These are phyloP conservation scores for Austrolebias charrua DNA, from an alignment of 2,797 vertebrate species.

Conservation along the genomic window DNA sequence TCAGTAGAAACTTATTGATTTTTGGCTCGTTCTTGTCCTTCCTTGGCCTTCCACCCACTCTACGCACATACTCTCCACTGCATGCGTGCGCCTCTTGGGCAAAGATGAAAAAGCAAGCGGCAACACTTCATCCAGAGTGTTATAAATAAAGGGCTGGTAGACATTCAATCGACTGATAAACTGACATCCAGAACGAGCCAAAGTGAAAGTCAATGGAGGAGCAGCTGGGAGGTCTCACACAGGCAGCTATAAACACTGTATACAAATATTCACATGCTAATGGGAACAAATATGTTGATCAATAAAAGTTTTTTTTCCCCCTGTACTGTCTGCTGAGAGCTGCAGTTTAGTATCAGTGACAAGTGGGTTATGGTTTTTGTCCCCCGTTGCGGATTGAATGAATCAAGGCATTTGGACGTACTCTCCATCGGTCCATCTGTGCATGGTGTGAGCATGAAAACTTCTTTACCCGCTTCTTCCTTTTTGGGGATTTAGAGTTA, in stretches of 20 bases:
- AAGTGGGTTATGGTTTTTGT: too few species aligned
- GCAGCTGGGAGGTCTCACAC: slow-evolving; percentile 48
- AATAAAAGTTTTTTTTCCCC: slow-evolving; percentile 10
- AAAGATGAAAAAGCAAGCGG: slow-evolving; percentile 42
- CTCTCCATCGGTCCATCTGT: too few species aligned
- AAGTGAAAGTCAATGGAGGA: slow-evolving; percentile 70
- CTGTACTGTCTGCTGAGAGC: neutral
- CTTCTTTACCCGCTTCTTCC: too few species aligned
- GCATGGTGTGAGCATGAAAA: too few species aligned
- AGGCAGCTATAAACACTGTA: slow-evolving; percentile 16
- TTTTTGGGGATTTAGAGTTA: too few species aligned
- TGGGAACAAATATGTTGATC: slow-evolving; percentile 28
- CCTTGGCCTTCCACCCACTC: neutral
- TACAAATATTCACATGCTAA: slow-evolving; percentile 1
- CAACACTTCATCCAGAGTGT: slow-evolving; percentile 62
- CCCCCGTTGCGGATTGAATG: too few species aligned
- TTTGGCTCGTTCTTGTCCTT: slow-evolving; percentile 39
- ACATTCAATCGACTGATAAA: slow-evolving; percentile 72
- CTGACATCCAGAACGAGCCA: slow-evolving; percentile 65
- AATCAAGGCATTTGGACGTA: too few species aligned
- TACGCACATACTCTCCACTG: slow-evolving; percentile 16
- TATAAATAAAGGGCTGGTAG: slow-evolving; percentile 72
- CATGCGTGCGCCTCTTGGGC: slow-evolving; percentile 19
- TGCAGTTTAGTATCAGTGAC: too few species aligned
- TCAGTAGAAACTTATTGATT: slow-evolving; percentile 72